Percentiles rank a stretch among this genome's conserved stretches.
phyloP scores from a whole-genome alignment of 2,888 invertebrate genomes.

The Cephus pulcher region DNA sequence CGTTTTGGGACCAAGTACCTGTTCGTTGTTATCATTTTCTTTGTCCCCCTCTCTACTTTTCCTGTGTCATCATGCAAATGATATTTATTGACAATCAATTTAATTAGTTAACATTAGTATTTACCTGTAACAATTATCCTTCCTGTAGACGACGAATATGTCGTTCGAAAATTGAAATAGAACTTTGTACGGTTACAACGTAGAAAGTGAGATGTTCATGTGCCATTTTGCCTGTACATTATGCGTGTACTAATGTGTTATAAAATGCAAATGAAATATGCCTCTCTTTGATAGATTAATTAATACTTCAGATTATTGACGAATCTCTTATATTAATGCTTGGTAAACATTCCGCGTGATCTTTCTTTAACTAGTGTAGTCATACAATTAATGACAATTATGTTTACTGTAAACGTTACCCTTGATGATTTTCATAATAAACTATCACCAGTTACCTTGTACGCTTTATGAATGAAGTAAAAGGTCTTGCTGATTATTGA shows the following conservation, averaged over 20 bases:
- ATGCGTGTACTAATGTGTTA: not conserved
- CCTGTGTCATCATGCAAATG: conserved; percentile 24
- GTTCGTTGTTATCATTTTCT: conserved; percentile 20
- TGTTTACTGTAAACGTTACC: not conserved
- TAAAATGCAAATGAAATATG: not conserved
- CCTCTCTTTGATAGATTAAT: not conserved
- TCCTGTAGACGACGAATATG: not conserved
- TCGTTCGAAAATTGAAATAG: not conserved
- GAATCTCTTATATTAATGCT: conserved; percentile 4
- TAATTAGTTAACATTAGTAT: conserved; percentile 30
- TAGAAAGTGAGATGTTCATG: not conserved
- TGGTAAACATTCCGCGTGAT: not conserved
- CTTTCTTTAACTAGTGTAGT: not conserved
- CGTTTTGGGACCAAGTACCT: conserved; percentile 42
- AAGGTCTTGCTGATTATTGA: not conserved
- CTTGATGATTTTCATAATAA: not conserved
- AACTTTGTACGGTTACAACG: not conserved
- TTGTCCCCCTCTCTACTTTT: conserved; percentile 1
- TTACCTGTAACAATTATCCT: not conserved
- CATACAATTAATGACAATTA: not conserved
- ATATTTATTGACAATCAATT: conserved; percentile 45
- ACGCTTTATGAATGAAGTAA: not conserved
- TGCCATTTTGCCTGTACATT: not conserved
- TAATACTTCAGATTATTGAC: not conserved
- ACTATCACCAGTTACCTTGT: not conserved